Percentiles rank a stretch among this genome's conserved stretches.
Conservation (phyloP, 2,113 vertebrate species). For the Caracal caracal region DNA sequence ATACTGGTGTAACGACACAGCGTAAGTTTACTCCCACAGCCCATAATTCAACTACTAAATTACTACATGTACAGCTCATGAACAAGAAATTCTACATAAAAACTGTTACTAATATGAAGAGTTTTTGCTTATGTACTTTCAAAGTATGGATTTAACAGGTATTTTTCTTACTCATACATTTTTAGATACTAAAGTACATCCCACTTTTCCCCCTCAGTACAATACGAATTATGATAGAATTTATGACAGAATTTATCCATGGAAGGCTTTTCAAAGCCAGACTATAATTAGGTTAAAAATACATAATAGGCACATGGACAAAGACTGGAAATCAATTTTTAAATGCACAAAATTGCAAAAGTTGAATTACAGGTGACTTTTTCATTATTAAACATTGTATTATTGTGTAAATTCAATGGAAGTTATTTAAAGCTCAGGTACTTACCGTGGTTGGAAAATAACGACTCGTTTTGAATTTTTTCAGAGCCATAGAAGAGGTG, state of each 20-base stretch:
- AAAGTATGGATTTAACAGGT: neutral
- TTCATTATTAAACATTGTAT: neutral
- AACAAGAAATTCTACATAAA: neutral
- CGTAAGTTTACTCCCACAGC: neutral
- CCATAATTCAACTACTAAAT: neutral
- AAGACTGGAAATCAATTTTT: neutral
- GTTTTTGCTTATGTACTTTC: neutral
- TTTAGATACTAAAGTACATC: neutral
- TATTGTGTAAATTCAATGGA: neutral
- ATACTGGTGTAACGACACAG: neutral
- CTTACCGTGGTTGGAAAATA: constrained; percentile 98
- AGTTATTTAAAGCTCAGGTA: constrained; percentile 55
- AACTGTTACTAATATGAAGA: neutral
- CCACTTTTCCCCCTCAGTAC: neutral
- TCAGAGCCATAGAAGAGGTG: constrained; percentile 96
- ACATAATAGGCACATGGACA: neutral
- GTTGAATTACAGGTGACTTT: neutral
- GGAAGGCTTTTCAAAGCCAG: neutral
- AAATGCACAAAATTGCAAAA: neutral
- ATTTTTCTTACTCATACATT: neutral
- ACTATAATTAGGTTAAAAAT: neutral
- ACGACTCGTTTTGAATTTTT: constrained; percentile 98
- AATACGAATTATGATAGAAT: neutral
- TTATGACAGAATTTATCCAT: constrained; percentile 10
- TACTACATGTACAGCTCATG: neutral